Evolutionary conservation across 2,888 invertebrate species (phyloP).

Genomic region (Argyresthia albistria): DNA sequence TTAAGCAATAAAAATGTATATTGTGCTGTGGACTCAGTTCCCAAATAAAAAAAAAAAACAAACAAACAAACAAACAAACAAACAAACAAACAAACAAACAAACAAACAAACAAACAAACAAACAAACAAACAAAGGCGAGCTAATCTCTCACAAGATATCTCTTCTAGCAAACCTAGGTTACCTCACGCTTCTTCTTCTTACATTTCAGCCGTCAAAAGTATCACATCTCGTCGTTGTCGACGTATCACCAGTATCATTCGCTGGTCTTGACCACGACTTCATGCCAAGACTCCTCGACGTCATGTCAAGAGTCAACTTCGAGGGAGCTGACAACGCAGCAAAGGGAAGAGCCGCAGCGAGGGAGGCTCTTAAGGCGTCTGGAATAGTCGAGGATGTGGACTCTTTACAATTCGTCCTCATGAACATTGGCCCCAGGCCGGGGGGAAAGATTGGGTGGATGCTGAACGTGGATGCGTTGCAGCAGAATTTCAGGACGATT

Average conservation of each 20-base stretch:
- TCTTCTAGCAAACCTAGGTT: no score
- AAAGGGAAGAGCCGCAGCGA: constrained; percentile 69
- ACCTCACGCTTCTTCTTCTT: no score
- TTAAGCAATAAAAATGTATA: no score
- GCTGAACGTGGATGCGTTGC: constrained; percentile 31
- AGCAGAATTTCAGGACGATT: constrained; percentile 24
- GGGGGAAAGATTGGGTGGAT: constrained; percentile 35
- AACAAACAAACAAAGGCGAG: no score
- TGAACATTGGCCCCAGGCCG: constrained; percentile 21
- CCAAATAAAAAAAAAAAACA: no score
- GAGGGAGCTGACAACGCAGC: constrained; percentile 64
- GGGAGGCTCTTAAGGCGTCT: constrained; percentile 19
- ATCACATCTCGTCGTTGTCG: constrained; percentile 76
- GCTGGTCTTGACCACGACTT: constrained; percentile 53
- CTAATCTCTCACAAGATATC: no score
- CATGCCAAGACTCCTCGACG: constrained; percentile 59
- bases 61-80: no score
- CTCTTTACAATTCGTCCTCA: constrained; percentile 34
- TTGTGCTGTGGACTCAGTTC: no score
- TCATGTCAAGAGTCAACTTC: constrained; percentile 73
- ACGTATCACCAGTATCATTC: constrained; percentile 76
- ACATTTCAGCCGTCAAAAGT: constrained; percentile 65
- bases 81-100: no score
- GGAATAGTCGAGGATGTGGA: constrained; percentile 16
- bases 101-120: no score